Conservation (phyloP, 2,888 invertebrate species). For the Clanis bilineata region DNA sequence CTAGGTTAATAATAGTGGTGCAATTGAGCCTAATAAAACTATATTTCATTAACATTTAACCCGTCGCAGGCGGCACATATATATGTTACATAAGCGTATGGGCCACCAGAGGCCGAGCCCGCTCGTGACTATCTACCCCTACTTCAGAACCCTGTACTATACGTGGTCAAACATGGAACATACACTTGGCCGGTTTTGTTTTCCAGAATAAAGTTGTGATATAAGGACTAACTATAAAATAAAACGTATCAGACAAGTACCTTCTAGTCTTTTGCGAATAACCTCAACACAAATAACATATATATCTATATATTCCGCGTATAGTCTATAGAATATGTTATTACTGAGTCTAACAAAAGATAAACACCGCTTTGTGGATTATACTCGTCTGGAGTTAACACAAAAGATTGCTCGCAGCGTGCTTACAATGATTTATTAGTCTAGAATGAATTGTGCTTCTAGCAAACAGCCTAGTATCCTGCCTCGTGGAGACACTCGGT, state of each 20-base stretch:
- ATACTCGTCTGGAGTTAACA: not conserved
- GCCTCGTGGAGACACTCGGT: not conserved
- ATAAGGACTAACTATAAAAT: not conserved
- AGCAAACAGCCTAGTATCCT: not conserved
- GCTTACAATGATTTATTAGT: constrained; percentile 9
- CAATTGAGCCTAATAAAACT: too few species aligned
- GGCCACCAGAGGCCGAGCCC: too few species aligned
- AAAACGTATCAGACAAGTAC: not conserved
- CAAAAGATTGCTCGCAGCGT: constrained; percentile 5
- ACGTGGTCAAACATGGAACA: too few species aligned
- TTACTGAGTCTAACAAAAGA: not conserved
- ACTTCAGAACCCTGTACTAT: too few species aligned
- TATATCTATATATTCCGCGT: not conserved
- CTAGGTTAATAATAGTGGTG: too few species aligned
- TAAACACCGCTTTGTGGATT: not conserved
- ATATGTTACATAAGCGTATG: too few species aligned
- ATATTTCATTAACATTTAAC: too few species aligned
- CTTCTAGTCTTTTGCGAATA: not conserved
- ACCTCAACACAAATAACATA: not conserved
- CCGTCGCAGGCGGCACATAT: too few species aligned
- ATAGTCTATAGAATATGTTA: too few species aligned
- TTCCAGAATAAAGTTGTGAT: too few species aligned
- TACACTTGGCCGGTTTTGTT: too few species aligned
- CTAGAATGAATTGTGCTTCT: constrained; percentile 1
- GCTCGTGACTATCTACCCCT: too few species aligned